Conservation (phyloP, 2,113 vertebrate species). For the Paramormyrops kingsleyae region DNA sequence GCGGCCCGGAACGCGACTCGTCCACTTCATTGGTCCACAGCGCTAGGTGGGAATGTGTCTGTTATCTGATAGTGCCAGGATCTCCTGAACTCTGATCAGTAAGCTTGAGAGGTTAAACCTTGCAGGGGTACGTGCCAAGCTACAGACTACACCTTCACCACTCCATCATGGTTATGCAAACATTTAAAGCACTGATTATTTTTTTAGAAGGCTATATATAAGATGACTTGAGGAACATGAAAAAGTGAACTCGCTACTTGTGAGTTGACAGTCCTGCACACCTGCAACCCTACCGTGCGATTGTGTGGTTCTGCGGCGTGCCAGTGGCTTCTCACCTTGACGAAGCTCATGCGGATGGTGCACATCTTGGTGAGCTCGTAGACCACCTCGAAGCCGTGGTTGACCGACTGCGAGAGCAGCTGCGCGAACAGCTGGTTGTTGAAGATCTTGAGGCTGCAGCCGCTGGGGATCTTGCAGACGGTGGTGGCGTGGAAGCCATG, state of each 20-base stretch:
- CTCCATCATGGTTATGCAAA: neutral
- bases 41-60: conserved; percentile 10
- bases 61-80: neutral
- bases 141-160: neutral
- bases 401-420: conserved; percentile 90
- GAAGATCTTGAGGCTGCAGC: conserved; percentile 97
- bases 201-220: neutral
- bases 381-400: conserved; percentile 94
- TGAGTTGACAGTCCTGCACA: neutral
- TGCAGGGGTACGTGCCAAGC: neutral
- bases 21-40: neutral
- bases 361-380: conserved; percentile 98
- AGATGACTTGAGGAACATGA: neutral
- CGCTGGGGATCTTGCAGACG: conserved; percentile 94
- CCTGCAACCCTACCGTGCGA: neutral
- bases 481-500: conserved; percentile 95
- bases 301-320: neutral
- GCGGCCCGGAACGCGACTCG: neutral
- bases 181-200: neutral
- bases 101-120: conserved; percentile 1
- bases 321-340: conserved; percentile 69
- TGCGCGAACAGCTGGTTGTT: conserved; percentile 98
- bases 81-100: neutral
- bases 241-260: neutral
- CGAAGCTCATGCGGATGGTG: conserved; percentile 95